phyloP scores from a whole-genome alignment of 2,113 vertebrate genomes.

The Sinocyclocheilus anophthalmus region DNA sequence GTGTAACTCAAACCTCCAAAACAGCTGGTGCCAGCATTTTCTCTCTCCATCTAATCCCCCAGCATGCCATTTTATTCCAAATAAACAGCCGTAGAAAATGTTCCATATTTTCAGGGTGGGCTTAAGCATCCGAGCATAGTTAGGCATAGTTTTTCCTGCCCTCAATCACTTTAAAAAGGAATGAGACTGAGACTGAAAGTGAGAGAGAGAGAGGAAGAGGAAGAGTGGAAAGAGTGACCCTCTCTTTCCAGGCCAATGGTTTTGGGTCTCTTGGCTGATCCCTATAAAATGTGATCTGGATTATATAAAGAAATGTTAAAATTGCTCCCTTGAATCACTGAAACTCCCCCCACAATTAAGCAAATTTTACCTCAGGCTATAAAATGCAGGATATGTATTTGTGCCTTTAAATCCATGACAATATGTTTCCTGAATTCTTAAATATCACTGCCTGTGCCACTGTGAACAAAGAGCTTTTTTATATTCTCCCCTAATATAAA shows the following conservation, averaged over 20 bases:
- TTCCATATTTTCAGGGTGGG: constrained; percentile 53
- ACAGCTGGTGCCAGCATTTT: constrained; percentile 61
- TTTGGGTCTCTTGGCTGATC: constrained; percentile 33
- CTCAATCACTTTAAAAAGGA: constrained; percentile 56
- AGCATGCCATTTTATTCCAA: constrained; percentile 56
- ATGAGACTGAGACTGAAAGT: not conserved
- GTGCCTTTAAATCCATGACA: not conserved
- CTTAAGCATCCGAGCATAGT: constrained; percentile 39
- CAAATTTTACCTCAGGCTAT: constrained; percentile 14
- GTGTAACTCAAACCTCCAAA: constrained; percentile 59
- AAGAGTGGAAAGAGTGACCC: constrained; percentile 29
- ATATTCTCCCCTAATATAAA: not conserved
- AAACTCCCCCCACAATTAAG: not conserved
- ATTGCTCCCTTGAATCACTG: constrained; percentile 6
- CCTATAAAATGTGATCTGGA: constrained; percentile 27
- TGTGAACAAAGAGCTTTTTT: constrained; percentile 5
- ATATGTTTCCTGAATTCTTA: constrained; percentile 11
- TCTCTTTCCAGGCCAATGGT: constrained; percentile 26
- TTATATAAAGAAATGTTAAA: constrained; percentile 25
- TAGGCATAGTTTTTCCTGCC: constrained; percentile 49
- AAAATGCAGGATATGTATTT: not conserved
- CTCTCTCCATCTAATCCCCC: constrained; percentile 48
- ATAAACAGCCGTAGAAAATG: constrained; percentile 55
- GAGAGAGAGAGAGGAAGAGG: constrained; percentile 15
- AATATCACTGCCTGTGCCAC: constrained; percentile 30